Evolutionary conservation across 2,888 invertebrate species (phyloP).

Genomic region (Papilio demoleus): DNA sequence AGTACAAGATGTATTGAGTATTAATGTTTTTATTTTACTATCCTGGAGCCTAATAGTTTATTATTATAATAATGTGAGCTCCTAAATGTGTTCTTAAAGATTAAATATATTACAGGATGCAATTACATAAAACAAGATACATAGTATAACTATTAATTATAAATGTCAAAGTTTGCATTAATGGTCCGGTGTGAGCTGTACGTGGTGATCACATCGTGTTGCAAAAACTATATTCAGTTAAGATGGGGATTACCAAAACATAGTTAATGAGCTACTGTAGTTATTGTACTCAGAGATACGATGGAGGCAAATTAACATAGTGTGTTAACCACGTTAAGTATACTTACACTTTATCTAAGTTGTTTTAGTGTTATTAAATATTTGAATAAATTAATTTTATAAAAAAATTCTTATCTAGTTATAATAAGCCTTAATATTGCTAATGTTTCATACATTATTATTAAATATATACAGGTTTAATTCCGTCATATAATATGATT

Average conservation of each 20-base stretch:
- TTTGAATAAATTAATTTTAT: too few species aligned
- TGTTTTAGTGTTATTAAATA: too few species aligned
- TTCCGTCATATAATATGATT: too few species aligned
- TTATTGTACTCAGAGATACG: background rate
- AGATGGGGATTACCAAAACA: background rate
- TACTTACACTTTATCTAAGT: too few species aligned
- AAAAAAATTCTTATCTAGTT: too few species aligned
- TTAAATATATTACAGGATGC: background rate
- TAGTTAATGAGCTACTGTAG: background rate
- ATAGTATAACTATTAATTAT: background rate
- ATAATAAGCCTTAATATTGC: too few species aligned
- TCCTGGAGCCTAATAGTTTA: background rate
- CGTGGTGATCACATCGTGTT: background rate
- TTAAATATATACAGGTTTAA: too few species aligned
- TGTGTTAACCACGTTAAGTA: too few species aligned
- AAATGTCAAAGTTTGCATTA: conserved; percentile 5
- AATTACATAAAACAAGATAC: background rate
- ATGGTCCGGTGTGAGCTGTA: background rate
- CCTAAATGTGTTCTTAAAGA: background rate
- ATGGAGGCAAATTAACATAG: background rate
- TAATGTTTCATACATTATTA: too few species aligned
- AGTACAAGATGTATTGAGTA: background rate
- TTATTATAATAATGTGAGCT: background rate
- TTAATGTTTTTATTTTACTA: background rate
- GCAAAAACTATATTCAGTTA: background rate